Evolutionary conservation across 2,113 vertebrate species (phyloP).

Genomic region (Trichechus manatus): DNA sequence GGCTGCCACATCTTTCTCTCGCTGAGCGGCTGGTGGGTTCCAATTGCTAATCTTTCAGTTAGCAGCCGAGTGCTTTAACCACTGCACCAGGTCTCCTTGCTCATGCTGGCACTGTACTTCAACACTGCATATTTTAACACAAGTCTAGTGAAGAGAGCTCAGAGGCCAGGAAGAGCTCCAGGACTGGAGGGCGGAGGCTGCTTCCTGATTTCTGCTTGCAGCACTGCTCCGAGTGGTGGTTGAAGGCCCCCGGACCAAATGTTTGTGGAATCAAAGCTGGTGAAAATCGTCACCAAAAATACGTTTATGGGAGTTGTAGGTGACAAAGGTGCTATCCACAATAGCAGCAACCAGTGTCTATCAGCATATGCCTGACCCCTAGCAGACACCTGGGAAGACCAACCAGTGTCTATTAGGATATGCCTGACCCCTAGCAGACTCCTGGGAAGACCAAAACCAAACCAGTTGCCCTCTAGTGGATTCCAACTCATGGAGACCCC

Average conservation of each 20-base stretch:
- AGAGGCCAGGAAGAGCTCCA: background rate
- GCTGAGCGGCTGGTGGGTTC: too few relatives aligned
- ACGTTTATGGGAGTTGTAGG: accelerated
- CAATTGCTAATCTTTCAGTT: too few relatives aligned
- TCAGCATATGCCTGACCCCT: background rate
- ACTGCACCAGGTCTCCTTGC: too few relatives aligned
- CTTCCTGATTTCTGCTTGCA: background rate
- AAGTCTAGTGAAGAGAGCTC: background rate
- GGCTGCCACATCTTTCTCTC: too few relatives aligned
- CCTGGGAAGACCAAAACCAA: background rate
- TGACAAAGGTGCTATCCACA: background rate
- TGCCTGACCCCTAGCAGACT: background rate
- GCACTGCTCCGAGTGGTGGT: background rate
- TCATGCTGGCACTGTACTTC: background rate
- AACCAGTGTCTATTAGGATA: background rate
- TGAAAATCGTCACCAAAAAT: background rate
- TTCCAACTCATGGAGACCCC: background rate
- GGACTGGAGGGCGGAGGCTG: accelerated
- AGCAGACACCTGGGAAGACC: background rate
- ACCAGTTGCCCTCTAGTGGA: background rate
- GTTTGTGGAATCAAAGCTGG: background rate
- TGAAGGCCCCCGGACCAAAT: background rate
- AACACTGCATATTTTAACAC: background rate
- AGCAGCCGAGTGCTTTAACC: too few relatives aligned
- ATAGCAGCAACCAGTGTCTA: background rate